These are phyloP conservation scores for Ridgeia piscesae DNA, from an alignment of 1,140 invertebrate species.

Conservation along the genomic window DNA sequence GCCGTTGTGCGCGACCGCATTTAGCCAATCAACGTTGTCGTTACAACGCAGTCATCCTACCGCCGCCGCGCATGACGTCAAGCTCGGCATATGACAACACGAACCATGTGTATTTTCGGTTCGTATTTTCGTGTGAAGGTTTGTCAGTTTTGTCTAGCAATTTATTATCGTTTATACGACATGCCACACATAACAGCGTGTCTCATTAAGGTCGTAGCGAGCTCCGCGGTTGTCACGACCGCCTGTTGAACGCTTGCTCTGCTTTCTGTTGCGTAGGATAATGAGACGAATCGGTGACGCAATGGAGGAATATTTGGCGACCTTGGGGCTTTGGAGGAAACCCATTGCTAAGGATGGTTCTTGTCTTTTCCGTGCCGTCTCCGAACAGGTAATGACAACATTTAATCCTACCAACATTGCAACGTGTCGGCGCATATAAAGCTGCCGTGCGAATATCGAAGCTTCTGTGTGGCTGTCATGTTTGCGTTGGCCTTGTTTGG, in stretches of 20 bases:
- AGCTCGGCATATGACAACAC: neutral
- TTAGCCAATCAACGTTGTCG: neutral
- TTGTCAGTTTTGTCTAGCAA: constrained; percentile 1
- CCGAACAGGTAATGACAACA: constrained; percentile 70
- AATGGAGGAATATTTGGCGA: constrained; percentile 76
- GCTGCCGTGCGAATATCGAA: neutral
- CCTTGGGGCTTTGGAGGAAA: constrained; percentile 78
- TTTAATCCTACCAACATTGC: constrained; percentile 13
- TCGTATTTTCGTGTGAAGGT: neutral
- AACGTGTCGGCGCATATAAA: neutral
- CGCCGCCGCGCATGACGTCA: neutral
- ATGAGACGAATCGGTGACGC: constrained; percentile 9
- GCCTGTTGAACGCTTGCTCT: neutral
- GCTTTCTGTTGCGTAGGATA: neutral
- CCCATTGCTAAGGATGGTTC: constrained; percentile 79
- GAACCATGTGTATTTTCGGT: neutral
- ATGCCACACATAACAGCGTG: neutral
- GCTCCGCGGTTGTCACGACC: neutral
- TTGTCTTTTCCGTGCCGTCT: constrained; percentile 80
- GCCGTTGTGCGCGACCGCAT: neutral
- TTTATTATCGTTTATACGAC: neutral
- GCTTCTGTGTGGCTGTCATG: neutral
- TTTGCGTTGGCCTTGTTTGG: neutral
- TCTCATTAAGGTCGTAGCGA: neutral
- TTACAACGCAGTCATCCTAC: neutral